Base-by-base conservation (phyloP, 2,888 invertebrate genomes). In the Ernsta delagoae region DNA sequence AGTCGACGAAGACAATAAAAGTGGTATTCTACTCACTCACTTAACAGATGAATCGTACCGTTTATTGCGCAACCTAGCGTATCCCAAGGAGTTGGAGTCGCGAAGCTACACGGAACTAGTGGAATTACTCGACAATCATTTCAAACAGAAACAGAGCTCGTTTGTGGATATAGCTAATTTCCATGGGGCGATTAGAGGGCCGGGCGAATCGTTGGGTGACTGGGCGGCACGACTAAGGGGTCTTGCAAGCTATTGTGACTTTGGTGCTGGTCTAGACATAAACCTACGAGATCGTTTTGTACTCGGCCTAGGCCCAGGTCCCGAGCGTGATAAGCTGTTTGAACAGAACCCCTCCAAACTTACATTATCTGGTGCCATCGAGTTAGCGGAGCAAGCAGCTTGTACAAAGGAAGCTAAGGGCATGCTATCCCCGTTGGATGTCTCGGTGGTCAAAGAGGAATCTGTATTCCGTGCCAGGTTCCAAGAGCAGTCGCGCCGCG, bases 31-130 rank as follows among this genome's bases (percentile, higher is more conserved):
- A 9, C n/a, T 63, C 11, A 63, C 63, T 39, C 71, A 71, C 48
- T 53, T 71, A 8, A 53, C 67, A n/a, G 73, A 72, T 24, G 70
- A 73, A 7, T 57, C 71, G n/a, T 72, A 70, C 43, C 60, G 71
- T 5, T 57, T 74, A 11, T 34, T 67, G 8, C 59, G 71, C 1
- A 71, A 74, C 31, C 41, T 74, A 5, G 56, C 66, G 5, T 71
- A 72, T 54, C 77, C 76, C 6, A 24, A 65, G 5, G 68, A 71
- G 0, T 1, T 75, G 4, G 73, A 75, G 8, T n/a, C 54, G 5
- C 39, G 65, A 11, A 57, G 8, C 7, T 75, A 70, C 50, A 24
- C 24, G 5, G 56, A 73, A 36, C 63, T 76, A 41, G 69, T 73
- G 8, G 2, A 41, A 54, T 56, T 73, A 65, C 53, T 53, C 53